A percentile compares a stretch with the other conserved stretches of the same genome.
Evolutionary conservation across 2,113 vertebrate genomes (phyloP).

Genomic region (Lipophrys pholis): DNA sequence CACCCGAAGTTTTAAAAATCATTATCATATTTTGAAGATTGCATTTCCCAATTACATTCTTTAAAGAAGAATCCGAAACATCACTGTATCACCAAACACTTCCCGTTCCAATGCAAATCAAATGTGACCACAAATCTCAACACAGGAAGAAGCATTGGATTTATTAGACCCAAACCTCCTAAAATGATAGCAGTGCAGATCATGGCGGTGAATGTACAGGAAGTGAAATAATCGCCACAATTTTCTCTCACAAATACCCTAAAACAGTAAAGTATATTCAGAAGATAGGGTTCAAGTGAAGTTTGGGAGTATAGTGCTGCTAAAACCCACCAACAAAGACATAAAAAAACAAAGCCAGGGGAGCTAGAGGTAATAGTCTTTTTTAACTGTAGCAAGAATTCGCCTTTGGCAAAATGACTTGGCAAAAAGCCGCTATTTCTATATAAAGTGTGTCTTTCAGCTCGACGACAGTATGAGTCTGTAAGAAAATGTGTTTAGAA

Average conservation of each 20-base stretch:
- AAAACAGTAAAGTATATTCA: not conserved
- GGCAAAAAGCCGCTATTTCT: conserved; percentile 25
- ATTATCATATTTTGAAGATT: conserved; percentile 6
- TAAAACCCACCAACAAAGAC: conserved; percentile 40
- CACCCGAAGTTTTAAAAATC: conserved; percentile 28
- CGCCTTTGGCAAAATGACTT: conserved; percentile 57
- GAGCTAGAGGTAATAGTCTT: conserved; percentile 41
- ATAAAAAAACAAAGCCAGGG: conserved; percentile 47
- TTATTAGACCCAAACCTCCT: not conserved
- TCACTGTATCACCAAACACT: not conserved
- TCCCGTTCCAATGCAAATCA: conserved; percentile 8
- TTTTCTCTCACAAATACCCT: not conserved
- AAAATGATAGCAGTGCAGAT: not conserved
- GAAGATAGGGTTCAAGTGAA: conserved; percentile 28
- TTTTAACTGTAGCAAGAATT: conserved; percentile 40
- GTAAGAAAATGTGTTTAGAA: conserved; percentile 23
- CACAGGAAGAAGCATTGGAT: not conserved
- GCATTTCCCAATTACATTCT: not conserved
- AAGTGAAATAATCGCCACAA: not conserved
- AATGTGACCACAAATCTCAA: conserved; percentile 14
- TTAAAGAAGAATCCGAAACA: not conserved
- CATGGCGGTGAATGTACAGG: not conserved
- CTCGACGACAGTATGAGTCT: conserved; percentile 21
- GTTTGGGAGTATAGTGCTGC: conserved; percentile 22
- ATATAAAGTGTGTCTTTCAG: conserved; percentile 35